Evolutionary conservation across 2,797 vertebrate genomes (phyloP), one percentile per base, ranked within the genome.

Genomic region (Meriones psammophilus): DNA sequence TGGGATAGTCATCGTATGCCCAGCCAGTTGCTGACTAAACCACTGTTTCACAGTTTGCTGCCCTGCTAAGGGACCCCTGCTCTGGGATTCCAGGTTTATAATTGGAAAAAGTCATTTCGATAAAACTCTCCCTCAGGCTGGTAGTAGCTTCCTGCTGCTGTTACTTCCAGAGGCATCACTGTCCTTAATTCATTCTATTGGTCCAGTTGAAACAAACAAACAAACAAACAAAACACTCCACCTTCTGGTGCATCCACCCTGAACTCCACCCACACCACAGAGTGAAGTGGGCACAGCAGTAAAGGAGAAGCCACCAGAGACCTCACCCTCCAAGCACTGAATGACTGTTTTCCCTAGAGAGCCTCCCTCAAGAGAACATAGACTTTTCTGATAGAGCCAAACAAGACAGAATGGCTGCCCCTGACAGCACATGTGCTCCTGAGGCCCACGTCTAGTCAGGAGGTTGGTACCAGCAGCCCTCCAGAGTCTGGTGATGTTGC

Each of bases 401-500:
- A 89, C 13, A 69, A 73, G 54, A 64, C 14, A 76, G 30, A 24
- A 36, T 78, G 79, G 30, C 68, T 90, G 60, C 1, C 3, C 74
- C 77, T 68, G 20, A 89, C 30, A 94, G 69, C 1, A 5, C 42
- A 56, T 0, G 1, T 73, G 89, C 80, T 83, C 64, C 91, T 20
- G n/a, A 94, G 84, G 36, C 86, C 80, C 96, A 91, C 62, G 64
- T 7, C 83, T 0, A 33, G 85, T 76, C 89, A 94, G 94, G 95
- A 96, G 84, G 94, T 95, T 42, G 78, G 78, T 24, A 24, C 80
- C 87, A 85, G 54, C 74, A 73, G 89, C 26, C 28, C 88, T 93
- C 68, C 1, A 3, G 88, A 96, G 88, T 90, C 73, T 0, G 68
- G 26, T 88, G 88, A 36, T 76, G 98, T 98, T 98, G 96, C 98